Base-by-base conservation (phyloP, 2,888 invertebrate species). In the Seira sanloemensis region DNA sequence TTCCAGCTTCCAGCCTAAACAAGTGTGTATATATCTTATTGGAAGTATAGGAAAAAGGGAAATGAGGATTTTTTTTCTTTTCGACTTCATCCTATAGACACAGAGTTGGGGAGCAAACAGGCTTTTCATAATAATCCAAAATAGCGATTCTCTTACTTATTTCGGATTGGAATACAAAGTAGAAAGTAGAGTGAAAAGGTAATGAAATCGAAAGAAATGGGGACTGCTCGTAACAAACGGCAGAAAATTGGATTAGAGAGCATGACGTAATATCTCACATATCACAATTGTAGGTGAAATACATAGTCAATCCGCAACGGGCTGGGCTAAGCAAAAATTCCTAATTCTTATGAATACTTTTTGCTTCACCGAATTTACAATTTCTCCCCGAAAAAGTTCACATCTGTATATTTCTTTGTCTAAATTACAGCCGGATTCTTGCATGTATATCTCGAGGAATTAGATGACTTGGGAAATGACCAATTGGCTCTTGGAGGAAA, bases 381-480 rank as follows among this genome's bases (percentile, higher is more conserved):
- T n/a, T 12, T 2, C 2, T 50, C 5, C 50, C 50, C n/a, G 50
- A 66, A 80, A 73, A 62, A 67, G 62, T 19, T 69, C 73, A 75
- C 81, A 81, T 80, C 74, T 74, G 80, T 74, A 74, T 69, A 58
- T 73, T 73, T 21, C 24, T 27, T 67, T 75, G 50, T 50, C n/a
- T 74, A 65, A 50, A 16, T 16, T 58, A 75, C 46, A 75, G 37
- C 23, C 46, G 66, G 65, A 75, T 75, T 67, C 75, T 24, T 19
- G 65, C 72, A 50, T 69, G n/a, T n/a, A 19, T 18, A 9, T 21
- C 75, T 75, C 62, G 23, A 68, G 78, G 73, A 78, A 78, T 83
- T 83, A 68, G 74, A 78, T 78, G 83, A 83, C 72, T 78, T 73
- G 73, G 77, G 83, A 83, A 83, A 83, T 83, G 83, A 83, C 78